Evolutionary conservation across 2,888 invertebrate species (phyloP), one percentile per base, ranked within the genome.

Genomic region (Coecobrya sp.): DNA sequence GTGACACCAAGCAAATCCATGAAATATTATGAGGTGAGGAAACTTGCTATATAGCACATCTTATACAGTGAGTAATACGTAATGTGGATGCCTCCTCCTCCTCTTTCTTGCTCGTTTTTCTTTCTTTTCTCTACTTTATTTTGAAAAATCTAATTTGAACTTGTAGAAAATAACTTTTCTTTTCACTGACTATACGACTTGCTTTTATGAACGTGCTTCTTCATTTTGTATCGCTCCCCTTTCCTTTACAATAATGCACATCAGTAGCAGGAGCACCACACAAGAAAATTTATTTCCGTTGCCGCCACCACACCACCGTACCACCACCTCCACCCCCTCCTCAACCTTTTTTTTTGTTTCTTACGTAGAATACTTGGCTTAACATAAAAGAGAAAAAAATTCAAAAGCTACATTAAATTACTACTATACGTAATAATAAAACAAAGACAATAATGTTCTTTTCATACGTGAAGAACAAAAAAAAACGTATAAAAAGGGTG

Each of bases 21-120:
- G 90, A 90, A 90, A 90, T 90, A 90, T 90, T 82, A 85, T 90
- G 90, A 90, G 85, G 90, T 90, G 85, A 90, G 90, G 25, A 89
- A 49, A 36, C 25, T 36, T 81, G n/a, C 27, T n/a, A 16, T 27
- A 13, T 55, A 36, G 22, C 25, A 8, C 25, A 25, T 19, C 25
- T n/a, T 62, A 62, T 70, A 30, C 13, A 68, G 16, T 13, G 36
- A 10, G 30, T 36, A 70, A 70, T n/a, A 62, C 25, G 55, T 19
- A 10, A 25, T 62, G 62, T 19, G 22, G 0, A 62, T 62, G 62
- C 62, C n/a, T 8, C 7, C 27, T 68, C 22, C 27, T 16, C 70
- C 22, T 30, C 11, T 45, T 49, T n/a, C 55, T 65, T 8, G 5
- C 85, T 45, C 42, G 16, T 59, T 68, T 27, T 65, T n/a, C 62